A percentile compares a stretch with the other conserved stretches of the same genome.
Conservation (phyloP, 2,888 invertebrate species). For the Disparrhopalites patrizii region DNA sequence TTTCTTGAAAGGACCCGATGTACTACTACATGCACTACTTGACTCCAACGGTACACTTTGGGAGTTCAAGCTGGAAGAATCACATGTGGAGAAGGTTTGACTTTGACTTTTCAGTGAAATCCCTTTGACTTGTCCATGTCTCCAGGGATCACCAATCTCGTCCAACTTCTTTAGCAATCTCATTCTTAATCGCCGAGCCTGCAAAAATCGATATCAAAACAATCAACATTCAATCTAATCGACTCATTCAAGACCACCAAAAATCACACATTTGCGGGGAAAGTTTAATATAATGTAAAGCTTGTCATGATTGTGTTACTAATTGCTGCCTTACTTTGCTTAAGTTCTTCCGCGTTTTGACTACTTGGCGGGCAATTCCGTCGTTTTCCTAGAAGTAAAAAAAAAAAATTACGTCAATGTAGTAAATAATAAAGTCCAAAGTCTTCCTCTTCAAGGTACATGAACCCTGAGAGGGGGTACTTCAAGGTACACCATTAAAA, state of each 20-base stretch:
- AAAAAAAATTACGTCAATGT: slow-evolving; percentile 1
- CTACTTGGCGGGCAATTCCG: slow-evolving; percentile 23
- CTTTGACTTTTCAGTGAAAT: slow-evolving; percentile 19
- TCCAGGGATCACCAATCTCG: slow-evolving; percentile 30
- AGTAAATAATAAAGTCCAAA: too few species aligned
- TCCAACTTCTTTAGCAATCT: slow-evolving; percentile 32
- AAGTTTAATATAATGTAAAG: too few species aligned
- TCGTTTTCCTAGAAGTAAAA: slow-evolving; percentile 29
- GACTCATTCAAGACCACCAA: not conserved
- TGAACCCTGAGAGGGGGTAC: too few species aligned
- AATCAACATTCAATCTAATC: not conserved
- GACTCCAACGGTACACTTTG: not conserved
- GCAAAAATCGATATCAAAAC: not conserved
- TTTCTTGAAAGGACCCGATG: not conserved
- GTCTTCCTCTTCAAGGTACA: too few species aligned
- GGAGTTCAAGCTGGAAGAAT: not conserved
- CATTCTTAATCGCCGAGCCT: slow-evolving; percentile 30
- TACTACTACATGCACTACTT: not conserved
- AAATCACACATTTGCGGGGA: not conserved
- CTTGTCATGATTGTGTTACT: not conserved
- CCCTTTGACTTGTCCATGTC: slow-evolving; percentile 19
- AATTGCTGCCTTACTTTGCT: slow-evolving; percentile 8
- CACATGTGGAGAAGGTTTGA: not conserved
- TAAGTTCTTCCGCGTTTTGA: slow-evolving; percentile 28
- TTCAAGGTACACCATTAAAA: too few species aligned